A percentile compares a stretch with the other conserved stretches of the same genome.
phyloP scores from a whole-genome alignment of 2,113 vertebrate species.

The Anolis carolinensis region DNA sequence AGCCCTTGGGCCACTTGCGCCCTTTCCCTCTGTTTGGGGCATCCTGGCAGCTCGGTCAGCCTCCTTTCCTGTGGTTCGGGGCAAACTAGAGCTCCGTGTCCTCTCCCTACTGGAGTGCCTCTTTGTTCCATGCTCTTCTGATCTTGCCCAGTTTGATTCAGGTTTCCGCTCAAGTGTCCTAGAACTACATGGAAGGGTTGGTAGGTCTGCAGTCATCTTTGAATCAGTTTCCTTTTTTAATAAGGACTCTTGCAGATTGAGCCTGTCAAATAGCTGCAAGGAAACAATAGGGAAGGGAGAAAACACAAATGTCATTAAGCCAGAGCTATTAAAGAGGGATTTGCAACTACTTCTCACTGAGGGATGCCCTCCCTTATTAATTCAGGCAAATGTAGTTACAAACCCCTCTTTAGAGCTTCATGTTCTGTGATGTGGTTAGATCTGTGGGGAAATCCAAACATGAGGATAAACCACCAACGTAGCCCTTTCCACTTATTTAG shows the following conservation, averaged over 20 bases:
- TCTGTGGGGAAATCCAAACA: too few relatives aligned
- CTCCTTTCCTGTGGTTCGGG: slow-evolving; percentile 66
- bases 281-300: slow-evolving; percentile 35
- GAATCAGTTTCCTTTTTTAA: slow-evolving; percentile 72
- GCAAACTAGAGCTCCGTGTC: slow-evolving; percentile 59
- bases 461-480: too few relatives aligned
- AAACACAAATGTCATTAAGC: background rate
- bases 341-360: background rate
- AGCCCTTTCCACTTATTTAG: too few relatives aligned
- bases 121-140: slow-evolving; percentile 45
- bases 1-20: slow-evolving; percentile 44
- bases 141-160: slow-evolving; percentile 67
- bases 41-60: slow-evolving; percentile 72
- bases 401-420: too few relatives aligned
- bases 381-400: too few relatives aligned
- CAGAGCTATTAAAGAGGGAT: background rate
- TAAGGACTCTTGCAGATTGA: slow-evolving; percentile 85
- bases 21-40: slow-evolving; percentile 68
- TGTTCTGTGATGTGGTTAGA: too few relatives aligned
- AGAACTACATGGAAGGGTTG: slow-evolving; percentile 70
- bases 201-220: slow-evolving; percentile 65
- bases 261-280: slow-evolving; percentile 89
- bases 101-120: slow-evolving; percentile 61
- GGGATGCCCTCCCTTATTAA: background rate
- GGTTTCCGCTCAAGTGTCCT: slow-evolving; percentile 62